phyloP scores from a whole-genome alignment of 2,888 invertebrate species.

The Volucella inanis region DNA sequence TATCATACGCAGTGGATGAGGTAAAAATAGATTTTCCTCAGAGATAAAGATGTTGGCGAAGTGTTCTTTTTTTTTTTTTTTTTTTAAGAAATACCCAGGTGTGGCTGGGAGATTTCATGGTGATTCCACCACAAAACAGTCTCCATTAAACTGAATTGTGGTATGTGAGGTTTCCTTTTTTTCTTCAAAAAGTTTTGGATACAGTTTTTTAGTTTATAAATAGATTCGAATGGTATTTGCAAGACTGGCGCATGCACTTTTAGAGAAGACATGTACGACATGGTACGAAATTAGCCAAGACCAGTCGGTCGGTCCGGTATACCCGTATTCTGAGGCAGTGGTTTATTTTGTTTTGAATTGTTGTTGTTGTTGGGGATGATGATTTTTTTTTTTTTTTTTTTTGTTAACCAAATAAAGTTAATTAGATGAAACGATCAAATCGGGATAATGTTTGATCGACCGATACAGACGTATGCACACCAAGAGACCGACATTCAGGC shows the following conservation, averaged over 20 bases:
- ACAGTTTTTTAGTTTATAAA: slow-evolving; percentile 54
- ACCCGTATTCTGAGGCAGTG: too few species aligned
- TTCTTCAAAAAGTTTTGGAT: slow-evolving; percentile 9
- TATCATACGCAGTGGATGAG: slow-evolving; percentile 35
- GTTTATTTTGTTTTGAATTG: too few species aligned
- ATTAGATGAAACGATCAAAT: slow-evolving; percentile 55
- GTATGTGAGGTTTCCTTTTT: slow-evolving; percentile 45
- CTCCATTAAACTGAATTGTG: slow-evolving; percentile 48
- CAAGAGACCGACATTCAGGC: slow-evolving; percentile 60
- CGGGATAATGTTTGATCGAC: slow-evolving; percentile 40
- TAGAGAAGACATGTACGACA: slow-evolving; percentile 6
- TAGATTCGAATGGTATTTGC: slow-evolving; percentile 49
- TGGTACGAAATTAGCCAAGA: slow-evolving; percentile 49
- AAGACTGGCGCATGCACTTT: slow-evolving; percentile 33
- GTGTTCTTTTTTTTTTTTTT: not conserved
- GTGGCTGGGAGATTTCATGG: not conserved
- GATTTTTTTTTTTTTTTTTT: not conserved
- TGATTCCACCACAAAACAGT: slow-evolving; percentile 52
- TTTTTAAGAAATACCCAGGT: slow-evolving; percentile 16
- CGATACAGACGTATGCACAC: slow-evolving; percentile 5
- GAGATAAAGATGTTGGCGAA: not conserved
- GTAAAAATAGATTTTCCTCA: slow-evolving; percentile 67
- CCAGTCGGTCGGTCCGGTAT: slow-evolving; percentile 13
- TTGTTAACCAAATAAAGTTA: slow-evolving; percentile 46
- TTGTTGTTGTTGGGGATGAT: too few species aligned